These are phyloP conservation scores for Phortica magna DNA, from an alignment of 2,888 invertebrate species.

Conservation along the genomic window DNA sequence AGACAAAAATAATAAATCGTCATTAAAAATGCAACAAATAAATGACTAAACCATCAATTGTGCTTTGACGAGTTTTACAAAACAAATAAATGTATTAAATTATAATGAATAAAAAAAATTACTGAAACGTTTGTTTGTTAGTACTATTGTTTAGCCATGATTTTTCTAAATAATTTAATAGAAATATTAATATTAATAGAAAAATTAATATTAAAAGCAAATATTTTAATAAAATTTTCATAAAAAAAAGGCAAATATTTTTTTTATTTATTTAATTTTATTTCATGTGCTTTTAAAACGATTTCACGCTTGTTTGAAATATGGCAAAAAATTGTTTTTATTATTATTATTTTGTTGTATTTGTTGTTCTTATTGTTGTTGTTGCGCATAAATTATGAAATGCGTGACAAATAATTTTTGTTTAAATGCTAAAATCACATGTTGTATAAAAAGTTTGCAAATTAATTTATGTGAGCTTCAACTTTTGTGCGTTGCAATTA, in stretches of 20 bases:
- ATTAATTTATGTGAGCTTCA: neutral
- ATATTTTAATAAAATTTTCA: conserved; percentile 3
- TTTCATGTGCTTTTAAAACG: too few relatives aligned
- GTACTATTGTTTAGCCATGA: too few relatives aligned
- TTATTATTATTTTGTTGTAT: neutral
- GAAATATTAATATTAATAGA: neutral
- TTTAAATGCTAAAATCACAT: neutral
- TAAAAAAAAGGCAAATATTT: neutral
- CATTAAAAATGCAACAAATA: neutral
- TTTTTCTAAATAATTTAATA: too few relatives aligned
- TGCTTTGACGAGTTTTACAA: neutral
- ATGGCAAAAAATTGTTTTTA: neutral
- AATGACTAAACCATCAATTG: neutral
- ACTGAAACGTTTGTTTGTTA: too few relatives aligned
- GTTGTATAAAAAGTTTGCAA: neutral
- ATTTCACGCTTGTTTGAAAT: neutral
- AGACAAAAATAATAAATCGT: neutral
- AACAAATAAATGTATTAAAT: neutral
- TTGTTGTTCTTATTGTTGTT: neutral
- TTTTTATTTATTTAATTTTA: neutral
- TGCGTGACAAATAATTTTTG: conserved; percentile 2
- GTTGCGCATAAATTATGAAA: conserved; percentile 19
- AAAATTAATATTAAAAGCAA: neutral
- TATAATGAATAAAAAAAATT: neutral
- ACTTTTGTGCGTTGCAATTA: neutral